A percentile compares a stretch with the other conserved stretches of the same genome.
These are phyloP conservation scores for Leucoraja ocellata DNA, from an alignment of 2,797 vertebrate genomes.

Conservation along the genomic window DNA sequence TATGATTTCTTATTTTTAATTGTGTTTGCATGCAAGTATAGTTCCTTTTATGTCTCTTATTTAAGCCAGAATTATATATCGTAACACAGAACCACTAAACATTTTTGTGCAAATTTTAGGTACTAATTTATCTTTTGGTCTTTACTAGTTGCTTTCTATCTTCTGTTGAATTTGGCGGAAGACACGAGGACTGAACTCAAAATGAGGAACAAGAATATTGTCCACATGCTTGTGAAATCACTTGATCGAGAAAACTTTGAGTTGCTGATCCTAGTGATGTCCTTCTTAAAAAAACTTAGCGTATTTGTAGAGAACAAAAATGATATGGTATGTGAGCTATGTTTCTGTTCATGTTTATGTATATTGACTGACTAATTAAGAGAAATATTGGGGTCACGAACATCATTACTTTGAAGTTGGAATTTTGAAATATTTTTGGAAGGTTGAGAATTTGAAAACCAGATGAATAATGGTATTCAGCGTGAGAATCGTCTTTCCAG, in stretches of 20 bases:
- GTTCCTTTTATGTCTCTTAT: not conserved
- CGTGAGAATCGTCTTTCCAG: not conserved
- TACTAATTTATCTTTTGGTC: not conserved
- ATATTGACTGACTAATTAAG: not conserved
- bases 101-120: not conserved
- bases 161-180: constrained; percentile 86
- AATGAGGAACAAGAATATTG: constrained; percentile 93
- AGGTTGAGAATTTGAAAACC: not conserved
- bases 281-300: constrained; percentile 92
- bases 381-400: not conserved
- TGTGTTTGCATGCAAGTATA: no score
- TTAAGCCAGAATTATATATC: not conserved
- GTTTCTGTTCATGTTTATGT: not conserved
- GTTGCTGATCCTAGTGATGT: constrained; percentile 78
- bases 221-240: constrained; percentile 82
- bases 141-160: constrained; percentile 75
- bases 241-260: constrained; percentile 80
- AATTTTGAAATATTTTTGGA: not conserved
- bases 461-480: not conserved
- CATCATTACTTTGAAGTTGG: not conserved
- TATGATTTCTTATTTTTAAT: not conserved
- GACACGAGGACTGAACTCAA: constrained; percentile 85
- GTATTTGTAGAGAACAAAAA: constrained; percentile 94
- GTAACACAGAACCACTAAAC: not conserved
- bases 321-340: constrained; percentile 74